phyloP scores from a whole-genome alignment of 2,888 invertebrate genomes.

The Shargacucullia verbasci region DNA sequence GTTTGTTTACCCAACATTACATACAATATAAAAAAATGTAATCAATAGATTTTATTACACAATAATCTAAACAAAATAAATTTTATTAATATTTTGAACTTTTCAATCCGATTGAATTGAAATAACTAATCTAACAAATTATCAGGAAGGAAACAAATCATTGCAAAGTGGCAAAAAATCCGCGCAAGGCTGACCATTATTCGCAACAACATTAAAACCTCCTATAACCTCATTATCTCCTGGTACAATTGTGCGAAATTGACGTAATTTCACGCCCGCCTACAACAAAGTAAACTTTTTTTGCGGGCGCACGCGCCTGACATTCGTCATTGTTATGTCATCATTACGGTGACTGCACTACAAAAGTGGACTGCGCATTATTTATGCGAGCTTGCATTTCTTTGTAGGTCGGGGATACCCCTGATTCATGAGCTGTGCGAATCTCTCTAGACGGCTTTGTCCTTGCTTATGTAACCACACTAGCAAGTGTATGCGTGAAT shows the following conservation, averaged over 20 bases:
- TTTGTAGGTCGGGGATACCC: conserved; percentile 85
- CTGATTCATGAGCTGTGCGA: conserved; percentile 75
- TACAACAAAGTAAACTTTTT: conserved; percentile 72
- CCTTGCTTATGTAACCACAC: conserved; percentile 51
- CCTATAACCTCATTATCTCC: conserved; percentile 69
- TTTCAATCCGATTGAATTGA: background rate
- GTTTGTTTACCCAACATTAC: conserved; percentile 25
- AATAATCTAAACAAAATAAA: background rate
- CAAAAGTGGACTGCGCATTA: conserved; percentile 77
- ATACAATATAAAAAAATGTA: too few relatives aligned
- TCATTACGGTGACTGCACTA: conserved; percentile 81
- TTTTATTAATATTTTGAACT: background rate
- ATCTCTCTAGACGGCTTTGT: conserved; percentile 70
- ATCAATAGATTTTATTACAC: conserved; percentile 6
- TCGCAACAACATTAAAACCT: conserved; percentile 70
- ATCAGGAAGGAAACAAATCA: background rate
- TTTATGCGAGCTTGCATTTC: conserved; percentile 71
- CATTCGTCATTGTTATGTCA: conserved; percentile 80
- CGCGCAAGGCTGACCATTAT: conserved; percentile 48
- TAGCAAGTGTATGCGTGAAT: conserved; percentile 29
- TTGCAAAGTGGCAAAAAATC: conserved; percentile 10
- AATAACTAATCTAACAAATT: background rate
- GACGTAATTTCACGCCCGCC: conserved; percentile 82
- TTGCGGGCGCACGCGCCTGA: conserved; percentile 78
- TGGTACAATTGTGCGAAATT: conserved; percentile 88